These are phyloP conservation scores for Argopecten irradians DNA, from an alignment of 1,140 invertebrate genomes.

Conservation along the genomic window DNA sequence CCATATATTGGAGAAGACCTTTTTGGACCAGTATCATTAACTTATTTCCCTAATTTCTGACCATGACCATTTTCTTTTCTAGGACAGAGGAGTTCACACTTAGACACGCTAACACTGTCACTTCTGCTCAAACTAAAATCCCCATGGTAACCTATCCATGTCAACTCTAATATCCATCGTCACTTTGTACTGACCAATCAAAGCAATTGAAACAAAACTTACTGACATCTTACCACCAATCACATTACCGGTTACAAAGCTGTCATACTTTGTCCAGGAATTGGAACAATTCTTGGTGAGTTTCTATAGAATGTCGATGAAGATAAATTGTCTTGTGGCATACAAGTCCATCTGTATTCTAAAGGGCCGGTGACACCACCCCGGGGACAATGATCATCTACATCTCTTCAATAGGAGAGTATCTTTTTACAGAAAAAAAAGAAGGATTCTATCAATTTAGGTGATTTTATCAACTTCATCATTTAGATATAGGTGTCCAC, in stretches of 20 bases:
- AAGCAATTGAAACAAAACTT: background rate
- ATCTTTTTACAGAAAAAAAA: background rate
- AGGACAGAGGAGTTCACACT: background rate
- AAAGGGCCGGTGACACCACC: background rate
- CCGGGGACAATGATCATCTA: background rate
- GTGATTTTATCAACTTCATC: background rate
- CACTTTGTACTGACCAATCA: background rate
- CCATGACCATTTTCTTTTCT: background rate
- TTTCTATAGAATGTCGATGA: background rate
- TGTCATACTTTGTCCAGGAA: background rate
- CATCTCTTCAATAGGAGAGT: background rate
- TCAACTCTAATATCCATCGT: background rate
- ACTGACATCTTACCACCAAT: background rate
- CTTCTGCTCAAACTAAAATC: background rate
- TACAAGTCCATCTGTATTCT: background rate
- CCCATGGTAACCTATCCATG: background rate
- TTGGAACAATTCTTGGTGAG: background rate
- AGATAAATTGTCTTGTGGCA: background rate
- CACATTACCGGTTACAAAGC: background rate
- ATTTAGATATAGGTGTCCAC: background rate
- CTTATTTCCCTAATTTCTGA: background rate
- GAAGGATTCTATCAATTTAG: background rate
- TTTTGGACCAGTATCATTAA: background rate
- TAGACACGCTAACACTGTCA: background rate
- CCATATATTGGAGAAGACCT: no score